Evolutionary conservation across 2,797 vertebrate species (phyloP).

Genomic region (Sparus aurata): DNA sequence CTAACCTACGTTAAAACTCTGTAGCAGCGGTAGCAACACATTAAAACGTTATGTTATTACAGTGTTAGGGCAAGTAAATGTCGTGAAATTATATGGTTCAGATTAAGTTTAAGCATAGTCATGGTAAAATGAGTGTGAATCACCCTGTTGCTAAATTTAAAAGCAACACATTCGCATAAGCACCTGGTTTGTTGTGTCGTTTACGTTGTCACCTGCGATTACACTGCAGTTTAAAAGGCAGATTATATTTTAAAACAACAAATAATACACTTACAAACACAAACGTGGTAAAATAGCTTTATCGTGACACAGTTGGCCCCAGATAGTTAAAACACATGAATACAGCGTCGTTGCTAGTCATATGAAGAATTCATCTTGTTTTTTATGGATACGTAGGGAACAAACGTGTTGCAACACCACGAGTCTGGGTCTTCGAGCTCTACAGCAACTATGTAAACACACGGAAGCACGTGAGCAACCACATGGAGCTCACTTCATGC

Average conservation of each 20-base stretch:
- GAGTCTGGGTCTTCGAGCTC: slow-evolving; percentile 12
- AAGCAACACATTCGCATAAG: not conserved
- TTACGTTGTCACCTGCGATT: slow-evolving; percentile 23
- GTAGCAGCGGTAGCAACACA: slow-evolving; percentile 28
- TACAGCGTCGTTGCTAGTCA: fast-evolving
- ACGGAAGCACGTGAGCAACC: slow-evolving; percentile 78
- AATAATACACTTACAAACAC: fast-evolving
- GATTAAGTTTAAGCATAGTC: fast-evolving
- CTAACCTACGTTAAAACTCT: slow-evolving; percentile 33
- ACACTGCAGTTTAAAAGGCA: slow-evolving; percentile 35
- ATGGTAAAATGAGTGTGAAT: fast-evolving
- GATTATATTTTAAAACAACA: not conserved
- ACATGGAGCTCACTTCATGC: slow-evolving; percentile 47
- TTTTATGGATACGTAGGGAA: slow-evolving; percentile 4
- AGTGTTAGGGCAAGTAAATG: not conserved
- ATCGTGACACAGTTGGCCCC: fast-evolving
- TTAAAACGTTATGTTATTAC: not conserved
- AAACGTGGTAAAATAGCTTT: not conserved
- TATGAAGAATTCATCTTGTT: not conserved
- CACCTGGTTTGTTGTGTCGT: slow-evolving; percentile 2
- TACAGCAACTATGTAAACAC: slow-evolving; percentile 77
- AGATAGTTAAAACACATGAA: fast-evolving
- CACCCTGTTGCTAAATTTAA: not conserved
- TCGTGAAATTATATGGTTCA: fast-evolving
- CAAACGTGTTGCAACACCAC: slow-evolving; percentile 64